Percentiles rank a stretch among this genome's conserved stretches.
Evolutionary conservation across 2,797 vertebrate species (phyloP).

Genomic region (Prunella strophiata): DNA sequence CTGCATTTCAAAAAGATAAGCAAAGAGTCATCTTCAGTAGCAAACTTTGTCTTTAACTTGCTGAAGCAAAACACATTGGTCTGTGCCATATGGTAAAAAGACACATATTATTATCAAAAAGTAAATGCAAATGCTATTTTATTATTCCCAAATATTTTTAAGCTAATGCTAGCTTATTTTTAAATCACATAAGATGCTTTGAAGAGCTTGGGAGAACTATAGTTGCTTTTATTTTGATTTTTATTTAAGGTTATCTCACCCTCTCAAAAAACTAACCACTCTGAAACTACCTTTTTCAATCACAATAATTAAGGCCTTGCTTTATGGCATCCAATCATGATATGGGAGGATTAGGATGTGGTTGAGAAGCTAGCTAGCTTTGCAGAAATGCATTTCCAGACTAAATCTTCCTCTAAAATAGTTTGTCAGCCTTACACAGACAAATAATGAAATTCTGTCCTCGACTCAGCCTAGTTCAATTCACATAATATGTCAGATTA

Average conservation of each 20-base stretch:
- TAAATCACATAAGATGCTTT: conserved; percentile 4
- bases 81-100: not conserved
- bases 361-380: not conserved
- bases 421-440: conserved; percentile 13
- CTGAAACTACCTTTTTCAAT: conserved; percentile 45
- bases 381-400: conserved; percentile 31
- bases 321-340: conserved; percentile 3
- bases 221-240: conserved; percentile 32
- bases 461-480: conserved; percentile 54
- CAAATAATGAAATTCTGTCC: conserved; percentile 54
- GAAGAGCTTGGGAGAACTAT: not conserved
- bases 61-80: not conserved
- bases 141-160: not conserved
- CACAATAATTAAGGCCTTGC: conserved; percentile 35
- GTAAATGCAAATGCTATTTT: not conserved
- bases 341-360: conserved; percentile 11
- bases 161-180: conserved; percentile 5
- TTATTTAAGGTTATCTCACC: not conserved
- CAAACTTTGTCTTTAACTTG: not conserved
- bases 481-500: conserved; percentile 52
- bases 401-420: conserved; percentile 23
- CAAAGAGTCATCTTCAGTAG: not conserved
- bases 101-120: not conserved
- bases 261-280: conserved; percentile 6
- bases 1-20: not conserved